phyloP scores from a whole-genome alignment of 2,797 vertebrate species.

The Numenius phaeopus region DNA sequence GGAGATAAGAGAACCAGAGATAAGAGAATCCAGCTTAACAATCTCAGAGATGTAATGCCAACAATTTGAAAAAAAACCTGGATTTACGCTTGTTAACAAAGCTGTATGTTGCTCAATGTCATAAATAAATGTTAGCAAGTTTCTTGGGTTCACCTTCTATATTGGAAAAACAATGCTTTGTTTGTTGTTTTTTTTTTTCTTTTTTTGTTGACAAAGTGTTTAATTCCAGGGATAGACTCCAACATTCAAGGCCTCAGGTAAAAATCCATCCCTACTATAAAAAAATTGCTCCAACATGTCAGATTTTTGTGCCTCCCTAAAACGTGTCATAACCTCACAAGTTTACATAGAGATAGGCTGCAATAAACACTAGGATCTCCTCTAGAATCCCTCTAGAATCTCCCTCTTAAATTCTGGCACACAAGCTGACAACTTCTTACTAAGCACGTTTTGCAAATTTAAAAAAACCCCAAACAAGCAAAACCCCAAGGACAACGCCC shows the following conservation, averaged over 20 bases:
- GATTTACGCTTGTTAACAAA: background rate
- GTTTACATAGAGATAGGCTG: background rate
- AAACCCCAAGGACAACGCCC: background rate
- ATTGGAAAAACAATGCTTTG: background rate
- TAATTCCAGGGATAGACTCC: background rate
- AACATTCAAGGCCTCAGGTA: background rate
- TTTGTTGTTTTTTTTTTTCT: accelerated
- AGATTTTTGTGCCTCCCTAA: background rate
- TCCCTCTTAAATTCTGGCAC: background rate
- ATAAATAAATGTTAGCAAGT: background rate
- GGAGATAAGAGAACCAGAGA: background rate
- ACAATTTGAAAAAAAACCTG: background rate
- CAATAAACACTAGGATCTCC: background rate
- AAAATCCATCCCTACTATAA: background rate
- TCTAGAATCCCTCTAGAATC: background rate
- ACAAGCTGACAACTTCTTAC: background rate
- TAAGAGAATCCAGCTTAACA: background rate
- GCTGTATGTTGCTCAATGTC: background rate
- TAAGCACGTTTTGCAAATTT: background rate
- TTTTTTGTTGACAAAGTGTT: background rate
- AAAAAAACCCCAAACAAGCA: background rate
- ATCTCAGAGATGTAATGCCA: background rate
- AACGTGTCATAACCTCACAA: background rate
- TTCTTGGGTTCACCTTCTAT: background rate
- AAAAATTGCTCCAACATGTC: background rate